Evolutionary conservation across 2,797 vertebrate species (phyloP).

Genomic region (Enteromius fasciolatus): DNA sequence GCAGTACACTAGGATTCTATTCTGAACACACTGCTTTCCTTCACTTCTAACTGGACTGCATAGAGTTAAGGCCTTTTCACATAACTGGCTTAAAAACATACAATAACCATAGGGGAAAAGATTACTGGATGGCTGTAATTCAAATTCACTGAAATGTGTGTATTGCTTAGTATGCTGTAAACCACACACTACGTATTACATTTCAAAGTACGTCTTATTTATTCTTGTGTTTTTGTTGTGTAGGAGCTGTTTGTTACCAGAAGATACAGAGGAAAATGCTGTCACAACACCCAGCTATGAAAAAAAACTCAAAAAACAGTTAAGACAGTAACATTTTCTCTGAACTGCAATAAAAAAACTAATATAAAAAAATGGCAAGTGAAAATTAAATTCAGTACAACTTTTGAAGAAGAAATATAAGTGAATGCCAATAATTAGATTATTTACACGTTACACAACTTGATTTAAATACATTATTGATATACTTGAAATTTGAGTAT

Average conservation of each 20-base stretch:
- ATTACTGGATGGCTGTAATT: background rate
- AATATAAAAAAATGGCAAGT: background rate
- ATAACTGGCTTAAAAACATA: background rate
- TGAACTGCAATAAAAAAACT: background rate
- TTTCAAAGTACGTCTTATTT: background rate
- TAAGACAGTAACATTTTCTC: conserved; percentile 52
- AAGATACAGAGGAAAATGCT: conserved; percentile 77
- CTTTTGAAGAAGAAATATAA: background rate
- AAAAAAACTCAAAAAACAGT: conserved; percentile 80
- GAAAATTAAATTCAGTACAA: background rate
- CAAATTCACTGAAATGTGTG: background rate
- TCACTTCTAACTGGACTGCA: background rate
- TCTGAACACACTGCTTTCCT: background rate
- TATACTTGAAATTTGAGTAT: conserved; percentile 11
- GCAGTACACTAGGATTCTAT: background rate
- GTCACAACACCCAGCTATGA: conserved; percentile 75
- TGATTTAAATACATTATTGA: too few species aligned
- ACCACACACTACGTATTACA: background rate
- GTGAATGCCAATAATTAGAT: too few species aligned
- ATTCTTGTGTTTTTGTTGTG: background rate
- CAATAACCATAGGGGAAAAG: background rate
- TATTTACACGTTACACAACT: too few species aligned
- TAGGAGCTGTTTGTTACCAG: conserved; percentile 80
- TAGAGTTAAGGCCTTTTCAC: background rate
- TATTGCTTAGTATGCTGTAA: background rate